A percentile compares a stretch with the other conserved stretches of the same genome.
phyloP scores from a whole-genome alignment of 2,888 invertebrate genomes.

The Ectemnius continuus region DNA sequence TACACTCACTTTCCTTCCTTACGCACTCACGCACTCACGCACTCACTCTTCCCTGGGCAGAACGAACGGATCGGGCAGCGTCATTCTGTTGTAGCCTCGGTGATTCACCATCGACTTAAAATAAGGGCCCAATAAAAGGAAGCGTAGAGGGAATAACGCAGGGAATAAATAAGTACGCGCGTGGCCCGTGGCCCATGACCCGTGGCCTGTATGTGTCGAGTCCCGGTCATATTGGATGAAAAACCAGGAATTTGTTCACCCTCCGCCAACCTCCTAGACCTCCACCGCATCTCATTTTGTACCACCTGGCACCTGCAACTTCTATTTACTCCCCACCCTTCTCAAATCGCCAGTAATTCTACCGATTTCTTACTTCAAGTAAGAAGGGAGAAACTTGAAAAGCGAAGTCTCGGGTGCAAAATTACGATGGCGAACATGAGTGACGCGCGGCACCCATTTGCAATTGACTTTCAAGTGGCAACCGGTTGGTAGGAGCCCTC shows the following conservation, averaged over 20 bases:
- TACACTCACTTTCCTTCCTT: background rate
- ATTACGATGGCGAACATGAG: background rate
- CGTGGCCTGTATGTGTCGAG: slow-evolving; percentile 52
- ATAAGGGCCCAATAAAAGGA: slow-evolving; percentile 65
- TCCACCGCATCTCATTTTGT: slow-evolving; percentile 17
- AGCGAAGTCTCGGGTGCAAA: background rate
- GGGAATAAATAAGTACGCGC: slow-evolving; percentile 42
- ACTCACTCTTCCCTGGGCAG: no score
- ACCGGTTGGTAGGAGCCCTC: slow-evolving; percentile 48
- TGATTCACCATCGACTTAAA: slow-evolving; percentile 62
- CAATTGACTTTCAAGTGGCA: slow-evolving; percentile 21
- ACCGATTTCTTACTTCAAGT: no score
- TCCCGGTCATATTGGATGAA: slow-evolving; percentile 49
- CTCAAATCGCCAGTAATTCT: no score
- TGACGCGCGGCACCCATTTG: slow-evolving; percentile 10
- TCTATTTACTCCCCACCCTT: slow-evolving; percentile 18
- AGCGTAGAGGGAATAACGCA: slow-evolving; percentile 51
- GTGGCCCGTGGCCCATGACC: no score
- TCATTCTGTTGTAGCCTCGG: slow-evolving; percentile 35
- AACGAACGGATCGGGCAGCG: slow-evolving; percentile 19
- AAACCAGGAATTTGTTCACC: slow-evolving; percentile 44
- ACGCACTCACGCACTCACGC: no score
- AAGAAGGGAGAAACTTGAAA: no score
- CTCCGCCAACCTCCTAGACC: slow-evolving; percentile 13
- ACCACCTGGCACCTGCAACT: slow-evolving; percentile 4